A percentile compares a stretch with the other conserved stretches of the same genome.
phyloP scores from a whole-genome alignment of 2,113 vertebrate species.

The Shinisaurus crocodilurus region DNA sequence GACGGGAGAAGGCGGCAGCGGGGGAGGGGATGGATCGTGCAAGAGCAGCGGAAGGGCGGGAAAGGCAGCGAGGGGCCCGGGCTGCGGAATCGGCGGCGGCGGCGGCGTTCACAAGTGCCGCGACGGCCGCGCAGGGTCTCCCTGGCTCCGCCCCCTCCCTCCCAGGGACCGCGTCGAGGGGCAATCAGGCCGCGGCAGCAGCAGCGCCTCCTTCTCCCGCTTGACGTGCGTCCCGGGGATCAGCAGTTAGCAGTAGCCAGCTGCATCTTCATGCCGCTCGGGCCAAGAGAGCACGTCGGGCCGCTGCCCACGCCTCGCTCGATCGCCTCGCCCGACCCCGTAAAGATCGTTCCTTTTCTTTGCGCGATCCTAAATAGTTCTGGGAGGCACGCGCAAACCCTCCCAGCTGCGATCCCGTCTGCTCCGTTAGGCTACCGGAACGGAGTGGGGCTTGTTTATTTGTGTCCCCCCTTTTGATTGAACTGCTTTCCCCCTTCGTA shows the following conservation, averaged over 20 bases:
- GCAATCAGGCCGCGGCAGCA: background rate
- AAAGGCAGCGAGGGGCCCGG: background rate
- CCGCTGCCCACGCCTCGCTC: background rate
- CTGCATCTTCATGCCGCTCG: background rate
- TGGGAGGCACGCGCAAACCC: background rate
- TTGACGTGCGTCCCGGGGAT: background rate
- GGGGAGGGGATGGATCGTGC: background rate
- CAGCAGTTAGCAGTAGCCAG: background rate
- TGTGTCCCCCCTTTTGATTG: background rate
- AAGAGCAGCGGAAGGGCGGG: too few species aligned
- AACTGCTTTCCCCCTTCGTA: background rate
- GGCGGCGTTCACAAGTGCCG: background rate
- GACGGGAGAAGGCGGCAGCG: background rate
- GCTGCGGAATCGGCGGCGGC: background rate
- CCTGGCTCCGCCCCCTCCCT: background rate
- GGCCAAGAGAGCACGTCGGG: background rate
- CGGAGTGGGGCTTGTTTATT: constrained; percentile 36
- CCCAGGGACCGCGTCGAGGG: too few species aligned
- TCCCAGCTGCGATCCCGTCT: background rate
- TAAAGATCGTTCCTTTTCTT: too few species aligned
- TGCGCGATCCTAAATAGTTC: background rate
- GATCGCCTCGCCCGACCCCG: background rate
- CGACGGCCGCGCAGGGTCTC: background rate
- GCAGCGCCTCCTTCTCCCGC: too few species aligned
- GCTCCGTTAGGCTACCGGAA: too few species aligned